phyloP scores from a whole-genome alignment of 2,888 invertebrate genomes.

The Spodoptera littoralis region DNA sequence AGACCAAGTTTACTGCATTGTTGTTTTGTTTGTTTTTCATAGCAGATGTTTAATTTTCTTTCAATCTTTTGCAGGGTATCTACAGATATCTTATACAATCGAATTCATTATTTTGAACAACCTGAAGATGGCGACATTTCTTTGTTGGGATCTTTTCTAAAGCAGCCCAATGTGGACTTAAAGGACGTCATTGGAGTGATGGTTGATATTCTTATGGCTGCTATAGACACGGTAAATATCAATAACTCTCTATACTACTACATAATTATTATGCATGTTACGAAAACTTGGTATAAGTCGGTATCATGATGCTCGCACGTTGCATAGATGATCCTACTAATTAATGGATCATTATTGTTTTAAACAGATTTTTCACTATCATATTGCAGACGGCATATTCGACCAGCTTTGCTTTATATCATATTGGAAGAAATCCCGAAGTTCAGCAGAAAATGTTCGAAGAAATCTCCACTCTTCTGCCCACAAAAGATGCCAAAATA shows the following conservation, averaged over 20 bases:
- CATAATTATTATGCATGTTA: no score
- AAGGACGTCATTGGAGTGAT: conserved; percentile 95
- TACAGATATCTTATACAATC: conserved; percentile 90
- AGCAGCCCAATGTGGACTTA: conserved; percentile 91
- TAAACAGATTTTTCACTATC: neutral
- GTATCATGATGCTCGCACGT: no score
- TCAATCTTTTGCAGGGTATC: conserved; percentile 87
- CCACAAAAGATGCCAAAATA: conserved; percentile 82
- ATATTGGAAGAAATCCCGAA: conserved; percentile 91
- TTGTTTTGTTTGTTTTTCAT: no score
- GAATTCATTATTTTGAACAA: conserved; percentile 84
- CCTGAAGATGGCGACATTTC: conserved; percentile 74
- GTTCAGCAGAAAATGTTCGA: conserved; percentile 91
- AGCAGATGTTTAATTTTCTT: no score
- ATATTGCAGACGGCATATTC: conserved; percentile 92
- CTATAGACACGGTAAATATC: conserved; percentile 93
- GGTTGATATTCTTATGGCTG: conserved; percentile 95
- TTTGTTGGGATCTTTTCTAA: conserved; percentile 91
- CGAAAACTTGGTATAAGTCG: no score
- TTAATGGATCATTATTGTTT: neutral
- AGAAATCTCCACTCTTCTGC: conserved; percentile 90
- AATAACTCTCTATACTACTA: no score
- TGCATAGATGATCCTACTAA: no score
- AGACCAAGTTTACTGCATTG: no score
- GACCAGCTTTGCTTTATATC: conserved; percentile 93